These are phyloP conservation scores for Pseudochirops corinnae DNA, from an alignment of 2,797 vertebrate species.

Conservation along the genomic window DNA sequence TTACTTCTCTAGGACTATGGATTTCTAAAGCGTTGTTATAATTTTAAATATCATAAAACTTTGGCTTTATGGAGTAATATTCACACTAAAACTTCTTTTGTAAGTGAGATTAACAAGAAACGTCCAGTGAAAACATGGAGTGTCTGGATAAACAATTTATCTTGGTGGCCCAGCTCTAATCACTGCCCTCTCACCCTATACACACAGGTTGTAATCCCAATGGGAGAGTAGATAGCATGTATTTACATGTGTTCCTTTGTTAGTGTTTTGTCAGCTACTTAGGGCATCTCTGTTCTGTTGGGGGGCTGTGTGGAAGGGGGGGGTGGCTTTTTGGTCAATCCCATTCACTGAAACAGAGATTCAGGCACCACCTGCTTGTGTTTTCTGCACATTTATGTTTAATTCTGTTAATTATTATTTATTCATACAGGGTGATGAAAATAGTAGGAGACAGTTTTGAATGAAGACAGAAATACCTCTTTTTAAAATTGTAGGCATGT, in stretches of 20 bases:
- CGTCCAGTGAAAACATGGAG: slow-evolving; percentile 77
- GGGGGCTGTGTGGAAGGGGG: slow-evolving; percentile 35
- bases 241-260: slow-evolving; percentile 94
- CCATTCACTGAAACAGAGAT: slow-evolving; percentile 76
- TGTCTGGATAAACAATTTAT: slow-evolving; percentile 85
- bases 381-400: slow-evolving; percentile 83
- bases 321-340: slow-evolving; percentile 30
- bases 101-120: slow-evolving; percentile 80
- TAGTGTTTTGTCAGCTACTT: slow-evolving; percentile 89
- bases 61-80: slow-evolving; percentile 70
- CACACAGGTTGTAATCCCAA: slow-evolving; percentile 92
- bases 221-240: slow-evolving; percentile 91
- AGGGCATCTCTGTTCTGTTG: slow-evolving; percentile 83
- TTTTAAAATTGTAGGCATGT: slow-evolving; percentile 88
- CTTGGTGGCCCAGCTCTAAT: slow-evolving; percentile 83
- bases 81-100: slow-evolving; percentile 78
- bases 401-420: slow-evolving; percentile 88
- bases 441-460: slow-evolving; percentile 85
- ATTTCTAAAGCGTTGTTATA: slow-evolving; percentile 29
- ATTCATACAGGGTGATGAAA: slow-evolving; percentile 83
- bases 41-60: slow-evolving; percentile 64
- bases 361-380: slow-evolving; percentile 79
- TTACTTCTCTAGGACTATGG: slow-evolving; percentile 49
- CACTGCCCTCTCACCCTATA: slow-evolving; percentile 87
- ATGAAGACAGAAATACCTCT: slow-evolving; percentile 85